Evolutionary conservation across 1,140 invertebrate genomes (phyloP).

Genomic region (Steinernema feltiae): DNA sequence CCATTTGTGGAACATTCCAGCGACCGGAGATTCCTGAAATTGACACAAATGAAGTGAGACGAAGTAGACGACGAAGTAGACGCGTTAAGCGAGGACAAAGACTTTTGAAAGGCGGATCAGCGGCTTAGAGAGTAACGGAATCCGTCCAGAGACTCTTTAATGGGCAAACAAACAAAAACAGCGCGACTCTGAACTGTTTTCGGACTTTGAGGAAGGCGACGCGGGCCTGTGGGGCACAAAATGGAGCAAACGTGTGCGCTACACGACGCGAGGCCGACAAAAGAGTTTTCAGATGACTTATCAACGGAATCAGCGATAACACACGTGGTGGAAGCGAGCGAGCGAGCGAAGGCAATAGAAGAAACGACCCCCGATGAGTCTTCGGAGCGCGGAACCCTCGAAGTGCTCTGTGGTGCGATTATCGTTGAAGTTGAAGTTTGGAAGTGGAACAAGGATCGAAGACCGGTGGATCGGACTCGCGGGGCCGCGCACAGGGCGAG

Average conservation of each 20-base stretch:
- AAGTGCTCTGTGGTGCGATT: not conserved
- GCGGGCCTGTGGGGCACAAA: no score
- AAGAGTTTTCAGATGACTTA: not conserved
- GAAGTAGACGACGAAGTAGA: no score
- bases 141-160: no score
- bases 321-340: not conserved
- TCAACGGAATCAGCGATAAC: not conserved
- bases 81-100: no score
- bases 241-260: constrained; percentile 8
- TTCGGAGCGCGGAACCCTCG: not conserved
- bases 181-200: no score
- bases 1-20: not conserved
- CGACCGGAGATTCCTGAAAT: not conserved
- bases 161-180: no score
- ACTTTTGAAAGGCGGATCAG: no score
- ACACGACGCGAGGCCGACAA: not conserved
- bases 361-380: not conserved
- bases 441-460: not conserved
- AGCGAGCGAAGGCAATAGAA: not conserved
- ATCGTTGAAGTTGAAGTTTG: not conserved
- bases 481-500: no score
- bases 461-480: no score
- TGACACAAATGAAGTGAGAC: not conserved
- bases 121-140: no score
- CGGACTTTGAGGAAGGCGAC: no score